These are phyloP conservation scores for Gastrophryne carolinensis DNA, from an alignment of 2,797 vertebrate species.

Conservation along the genomic window DNA sequence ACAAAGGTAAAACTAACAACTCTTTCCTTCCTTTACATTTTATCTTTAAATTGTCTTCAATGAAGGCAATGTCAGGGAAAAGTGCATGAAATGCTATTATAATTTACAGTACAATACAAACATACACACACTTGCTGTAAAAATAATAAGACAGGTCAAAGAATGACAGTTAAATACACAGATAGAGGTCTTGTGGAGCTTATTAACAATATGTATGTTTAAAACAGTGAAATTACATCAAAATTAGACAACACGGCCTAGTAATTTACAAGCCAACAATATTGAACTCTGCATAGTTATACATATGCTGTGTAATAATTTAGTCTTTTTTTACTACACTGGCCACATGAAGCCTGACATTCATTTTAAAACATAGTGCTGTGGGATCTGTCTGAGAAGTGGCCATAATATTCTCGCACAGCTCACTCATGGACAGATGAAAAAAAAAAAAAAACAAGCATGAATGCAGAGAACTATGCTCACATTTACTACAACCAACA, in stretches of 20 bases:
- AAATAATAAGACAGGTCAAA: constrained; percentile 71
- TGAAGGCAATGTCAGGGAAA: constrained; percentile 71
- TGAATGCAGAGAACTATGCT: constrained; percentile 4
- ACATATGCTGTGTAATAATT: constrained; percentile 85
- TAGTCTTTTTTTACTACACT: constrained; percentile 82
- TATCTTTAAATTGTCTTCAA: constrained; percentile 63
- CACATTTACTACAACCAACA: constrained; percentile 39
- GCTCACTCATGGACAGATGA: constrained; percentile 43
- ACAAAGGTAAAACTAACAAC: constrained; percentile 86
- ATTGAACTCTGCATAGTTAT: constrained; percentile 94
- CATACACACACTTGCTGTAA: constrained; percentile 70
- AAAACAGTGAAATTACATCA: constrained; percentile 90
- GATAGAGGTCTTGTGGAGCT: constrained; percentile 77
- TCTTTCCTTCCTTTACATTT: constrained; percentile 72
- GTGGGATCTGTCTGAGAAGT: constrained; percentile 69
- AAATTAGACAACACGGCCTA: constrained; percentile 87
- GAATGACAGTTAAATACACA: constrained; percentile 81
- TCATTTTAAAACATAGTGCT: constrained; percentile 85
- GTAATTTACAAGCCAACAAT: constrained; percentile 90
- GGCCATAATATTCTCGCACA: constrained; percentile 68
- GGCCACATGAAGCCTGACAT: constrained; percentile 95
- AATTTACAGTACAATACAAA: constrained; percentile 75
- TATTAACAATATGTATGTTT: constrained; percentile 85
- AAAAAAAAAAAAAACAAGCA: not conserved
- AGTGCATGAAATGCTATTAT: constrained; percentile 69